Base-by-base conservation (phyloP, 2,797 vertebrate species). In the Thalassophryne amazonica region DNA sequence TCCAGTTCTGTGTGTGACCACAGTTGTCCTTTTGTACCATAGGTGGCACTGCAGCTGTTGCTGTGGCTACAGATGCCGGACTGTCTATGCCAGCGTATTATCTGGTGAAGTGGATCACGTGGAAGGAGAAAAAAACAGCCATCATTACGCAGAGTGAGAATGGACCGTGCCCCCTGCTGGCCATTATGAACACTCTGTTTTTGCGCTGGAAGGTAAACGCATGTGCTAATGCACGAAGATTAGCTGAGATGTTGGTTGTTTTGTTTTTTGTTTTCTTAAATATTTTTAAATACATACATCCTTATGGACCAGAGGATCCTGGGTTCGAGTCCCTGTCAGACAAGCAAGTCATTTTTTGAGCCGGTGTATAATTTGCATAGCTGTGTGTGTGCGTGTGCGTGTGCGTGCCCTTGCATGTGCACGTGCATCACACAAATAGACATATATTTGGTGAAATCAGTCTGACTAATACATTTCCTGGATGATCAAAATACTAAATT, bases 81-180 rank as follows among this genome's bases (percentile, higher is more conserved):
- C 70, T 71, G 0, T 30, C 39, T 40, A 69, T 69, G 46, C 87
- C 85, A 0, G 83, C 80, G 0, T 91, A 89, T 49, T 95, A 97
- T 73, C 90, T 93, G 30, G 93, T 97, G 8, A 97, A 97, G 73
- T 97, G 96, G 96, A 95, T 98, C 71, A 91, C 66, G 2, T 98
- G 96, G 96, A 98, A 96, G 25, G 95, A 93, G 8, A 91, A 95
- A 41, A 84, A 88, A 60, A 97, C 95, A 0, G 94, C 96, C 0
- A 59, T 98, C 51, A 79, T 98, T 80, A 97, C 85, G 0, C 96
- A 98, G 91, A 95, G 92, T 0, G 78, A 93, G 64, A 98, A 98
- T 0, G 96, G 96, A 18, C 96, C 96, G 34, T 97, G 95, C 70
- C 95, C 95, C 0, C 90, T 98, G 14, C 89, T 98, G 49, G 95